Conservation (phyloP, 2,888 invertebrate genomes). For the Dasysyrphus albostriatus region DNA sequence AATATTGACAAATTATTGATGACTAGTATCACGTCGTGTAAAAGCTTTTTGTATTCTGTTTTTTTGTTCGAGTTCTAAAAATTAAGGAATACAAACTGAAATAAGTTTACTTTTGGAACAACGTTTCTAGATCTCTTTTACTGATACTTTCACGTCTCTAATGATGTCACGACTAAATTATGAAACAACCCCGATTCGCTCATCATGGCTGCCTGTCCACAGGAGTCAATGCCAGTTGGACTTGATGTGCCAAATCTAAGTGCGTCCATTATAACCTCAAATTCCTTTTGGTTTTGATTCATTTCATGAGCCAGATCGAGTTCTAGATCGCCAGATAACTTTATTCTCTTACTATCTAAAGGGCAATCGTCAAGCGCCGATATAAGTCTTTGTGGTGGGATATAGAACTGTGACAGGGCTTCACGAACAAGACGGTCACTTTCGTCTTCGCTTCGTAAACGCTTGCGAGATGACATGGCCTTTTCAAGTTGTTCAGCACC, state of each 20-base stretch:
- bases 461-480: conserved; percentile 83
- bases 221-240: conserved; percentile 84
- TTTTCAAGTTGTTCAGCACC: conserved; percentile 83
- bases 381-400: conserved; percentile 88
- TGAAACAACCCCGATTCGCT: conserved; percentile 85
- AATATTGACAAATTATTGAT: conserved; percentile 23
- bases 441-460: conserved; percentile 85
- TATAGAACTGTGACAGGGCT: conserved; percentile 89
- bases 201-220: conserved; percentile 88
- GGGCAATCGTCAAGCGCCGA: conserved; percentile 88
- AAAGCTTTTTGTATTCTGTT: conserved; percentile 16
- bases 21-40: conserved; percentile 40
- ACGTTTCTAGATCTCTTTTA: conserved; percentile 66
- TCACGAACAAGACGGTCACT: conserved; percentile 89
- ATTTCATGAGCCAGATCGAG: conserved; percentile 82
- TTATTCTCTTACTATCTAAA: conserved; percentile 79
- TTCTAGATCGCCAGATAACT: conserved; percentile 77
- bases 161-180: conserved; percentile 83
- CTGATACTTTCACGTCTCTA: conserved; percentile 84
- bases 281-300: conserved; percentile 84
- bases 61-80: background rate
- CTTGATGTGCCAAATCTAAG: conserved; percentile 82
- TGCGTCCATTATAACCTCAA: conserved; percentile 84
- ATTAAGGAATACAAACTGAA: conserved; percentile 27
- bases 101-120: background rate